Evolutionary conservation across 2,888 invertebrate species (phyloP), one percentile per base, ranked within the genome.

Genomic region (Abrostola triplasia): DNA sequence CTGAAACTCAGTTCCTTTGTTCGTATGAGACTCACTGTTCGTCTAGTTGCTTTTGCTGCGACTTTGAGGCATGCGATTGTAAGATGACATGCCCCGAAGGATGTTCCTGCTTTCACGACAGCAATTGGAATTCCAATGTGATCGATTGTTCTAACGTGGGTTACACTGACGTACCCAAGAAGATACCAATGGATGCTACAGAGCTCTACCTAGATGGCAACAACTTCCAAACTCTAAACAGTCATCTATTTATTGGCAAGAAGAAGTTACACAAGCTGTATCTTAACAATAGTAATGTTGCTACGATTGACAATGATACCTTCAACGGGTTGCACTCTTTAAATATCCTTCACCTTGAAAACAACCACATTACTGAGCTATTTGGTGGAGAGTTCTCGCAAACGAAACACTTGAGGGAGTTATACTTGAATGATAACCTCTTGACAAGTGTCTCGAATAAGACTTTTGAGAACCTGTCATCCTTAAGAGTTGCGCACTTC

Each of bases 61-160:
- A 98, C 82, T 98, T 97, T 90, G 97, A 97, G 88, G 97, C 97
- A 48, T 98, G 98, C 87, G 98, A 98, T 90, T 98, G 98, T 90
- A 97, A 97, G 93, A 98, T 98, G 97, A 97, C 97, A 47, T 98
- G 98, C 82, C 98, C 98, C 11, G 96, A 96, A 83, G 97, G 97
- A 82, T 98, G 98, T 90, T 96, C 96, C 55, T 98, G 98, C 87
- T 98, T 96, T 88, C 97, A 97, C 88, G 98, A 98, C 86, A 96
- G 97, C 88, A 96, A 96, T 77, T 98, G 97, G 97, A 96, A 96
- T 69, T 96, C 97, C 70, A 98, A 98, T 91, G 97, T 97, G 36
- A 97, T 98, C 55, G 97, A 97, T 88, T 98, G 97, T 85, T 97
- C 97, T 66, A 96, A 96, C 85, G 96, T 96, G 41, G 96, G 96